Evolutionary conservation across 2,797 vertebrate genomes (phyloP), one percentile per base, ranked within the genome.

Genomic region (Chrosomus eos): DNA sequence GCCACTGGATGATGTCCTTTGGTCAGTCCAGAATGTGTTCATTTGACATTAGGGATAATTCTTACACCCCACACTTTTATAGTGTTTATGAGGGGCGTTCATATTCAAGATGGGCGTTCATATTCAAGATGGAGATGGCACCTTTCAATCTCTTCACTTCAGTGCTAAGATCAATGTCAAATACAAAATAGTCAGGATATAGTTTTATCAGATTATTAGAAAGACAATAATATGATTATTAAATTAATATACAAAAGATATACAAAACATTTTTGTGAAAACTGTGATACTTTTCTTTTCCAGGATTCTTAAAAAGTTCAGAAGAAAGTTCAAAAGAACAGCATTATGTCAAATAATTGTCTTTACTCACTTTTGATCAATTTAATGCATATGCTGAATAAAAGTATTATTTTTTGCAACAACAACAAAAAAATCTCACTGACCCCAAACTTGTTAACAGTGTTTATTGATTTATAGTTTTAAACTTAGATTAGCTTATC

Each of bases 91-190:
- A 80, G 62, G 78, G 62, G 40, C 7, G 11, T n/a, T 81, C 11
- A 4, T 18, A 31, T 21, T 5, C 14, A 43, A 33, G 33, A 71
- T 53, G 40, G 16, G 40, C 7, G 11, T n/a, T 81, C 11, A 4
- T 18, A 31, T 21, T 5, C 14, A 43, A 33, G 33, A 71, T 53
- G 40, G 16, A 23, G 9, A 78, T 8, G 0, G 55, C 26, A 36
- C 11, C 10, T 31, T 82, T 82, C 38, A 60, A 1, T 77, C 16
- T 0, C n/a, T 21, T 62, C 36, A 55, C 36, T 43, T 64, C 38
- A 82, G 19, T 38, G 19, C 67, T 23, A 21, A 72, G 40, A 36
- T 82, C 40, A 82, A 74, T 74, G 58, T 51, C 31, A 74, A 38
- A 36, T 53, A 23, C 23, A 14, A 75, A 75, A 62, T 19, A 62